phyloP scores from a whole-genome alignment of 2,797 vertebrate species.

The Balearica regulorum region DNA sequence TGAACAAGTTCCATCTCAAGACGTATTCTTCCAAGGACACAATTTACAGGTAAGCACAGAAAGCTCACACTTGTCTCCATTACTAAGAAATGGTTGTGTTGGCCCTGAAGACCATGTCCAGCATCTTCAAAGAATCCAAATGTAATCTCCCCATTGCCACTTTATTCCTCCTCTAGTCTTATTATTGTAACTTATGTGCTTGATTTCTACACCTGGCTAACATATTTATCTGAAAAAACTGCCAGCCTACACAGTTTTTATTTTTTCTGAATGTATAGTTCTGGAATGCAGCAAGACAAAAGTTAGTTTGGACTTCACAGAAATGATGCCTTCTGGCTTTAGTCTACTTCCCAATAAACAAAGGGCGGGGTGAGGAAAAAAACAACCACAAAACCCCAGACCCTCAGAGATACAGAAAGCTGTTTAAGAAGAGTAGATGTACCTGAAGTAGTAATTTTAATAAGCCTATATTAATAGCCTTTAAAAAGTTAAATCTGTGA shows the following conservation, averaged over 20 bases:
- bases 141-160: background rate
- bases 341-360: background rate
- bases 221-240: background rate
- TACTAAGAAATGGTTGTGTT: background rate
- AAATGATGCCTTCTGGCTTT: background rate
- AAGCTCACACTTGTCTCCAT: background rate
- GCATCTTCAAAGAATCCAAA: background rate
- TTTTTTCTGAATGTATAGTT: background rate
- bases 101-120: background rate
- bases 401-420: background rate
- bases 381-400: background rate
- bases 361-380: accelerated
- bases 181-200: background rate
- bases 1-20: background rate
- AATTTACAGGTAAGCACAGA: background rate
- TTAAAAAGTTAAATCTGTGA: background rate
- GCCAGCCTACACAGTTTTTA: background rate
- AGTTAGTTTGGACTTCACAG: background rate
- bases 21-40: background rate
- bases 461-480: background rate
- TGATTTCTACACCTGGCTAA: constrained; percentile 12
- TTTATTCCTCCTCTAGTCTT: background rate
- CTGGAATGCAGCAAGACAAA: background rate
- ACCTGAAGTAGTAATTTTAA: background rate
- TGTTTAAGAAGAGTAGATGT: background rate